Percentiles rank a stretch among this genome's conserved stretches.
Conservation (phyloP, 2,888 invertebrate species). For the Euzophera pinguis region DNA sequence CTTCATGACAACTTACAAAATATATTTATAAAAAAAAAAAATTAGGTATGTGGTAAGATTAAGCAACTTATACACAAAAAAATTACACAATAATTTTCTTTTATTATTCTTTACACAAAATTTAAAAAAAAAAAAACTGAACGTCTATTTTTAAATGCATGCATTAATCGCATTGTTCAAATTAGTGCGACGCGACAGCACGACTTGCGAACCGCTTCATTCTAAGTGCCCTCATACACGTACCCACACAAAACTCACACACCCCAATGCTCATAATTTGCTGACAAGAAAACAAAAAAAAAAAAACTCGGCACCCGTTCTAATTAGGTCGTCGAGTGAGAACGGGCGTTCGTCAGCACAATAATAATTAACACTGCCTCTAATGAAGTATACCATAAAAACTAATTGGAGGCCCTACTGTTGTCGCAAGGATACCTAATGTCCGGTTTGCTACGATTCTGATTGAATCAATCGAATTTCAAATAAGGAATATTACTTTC, state of each 20-base stretch:
- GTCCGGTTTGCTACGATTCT: constrained; percentile 40
- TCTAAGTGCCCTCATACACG: constrained; percentile 41
- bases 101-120: too few species aligned
- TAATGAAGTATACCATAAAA: constrained; percentile 77
- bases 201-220: constrained; percentile 23
- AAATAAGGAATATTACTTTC: neutral
- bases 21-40: too few species aligned
- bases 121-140: too few species aligned
- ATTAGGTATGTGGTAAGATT: too few species aligned
- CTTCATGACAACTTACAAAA: too few species aligned
- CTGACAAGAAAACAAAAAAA: constrained; percentile 67
- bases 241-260: constrained; percentile 46
- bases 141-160: constrained; percentile 29
- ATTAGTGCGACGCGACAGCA: constrained; percentile 20
- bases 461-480: constrained; percentile 36
- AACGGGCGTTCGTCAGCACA: constrained; percentile 70
- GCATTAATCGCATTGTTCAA: constrained; percentile 29
- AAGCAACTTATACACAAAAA: too few species aligned
- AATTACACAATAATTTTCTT: too few species aligned
- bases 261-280: constrained; percentile 64
- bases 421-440: constrained; percentile 44
- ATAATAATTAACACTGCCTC: constrained; percentile 78
- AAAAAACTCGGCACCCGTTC: constrained; percentile 58
- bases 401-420: constrained; percentile 73
- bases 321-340: constrained; percentile 78